Evolutionary conservation across 2,797 vertebrate species (phyloP).

Genomic region (Bovichtus diacanthus): DNA sequence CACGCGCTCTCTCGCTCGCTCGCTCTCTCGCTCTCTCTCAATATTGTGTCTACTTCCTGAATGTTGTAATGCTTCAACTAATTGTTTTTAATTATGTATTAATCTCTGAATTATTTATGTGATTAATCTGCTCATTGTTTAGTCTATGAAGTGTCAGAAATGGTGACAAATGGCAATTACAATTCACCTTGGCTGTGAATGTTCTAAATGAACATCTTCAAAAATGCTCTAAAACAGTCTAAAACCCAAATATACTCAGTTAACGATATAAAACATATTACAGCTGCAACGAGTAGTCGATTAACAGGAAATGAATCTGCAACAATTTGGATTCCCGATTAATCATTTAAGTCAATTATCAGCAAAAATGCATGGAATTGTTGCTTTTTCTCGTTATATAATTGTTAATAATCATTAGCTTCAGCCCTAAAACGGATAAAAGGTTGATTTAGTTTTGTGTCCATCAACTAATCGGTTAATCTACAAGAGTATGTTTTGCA

Average conservation of each 20-base stretch:
- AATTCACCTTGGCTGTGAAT: not conserved
- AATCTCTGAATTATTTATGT: not conserved
- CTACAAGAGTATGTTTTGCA: not conserved
- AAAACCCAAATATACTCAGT: not conserved
- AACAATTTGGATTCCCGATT: not conserved
- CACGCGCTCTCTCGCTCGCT: no score
- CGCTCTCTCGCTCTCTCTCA: no score
- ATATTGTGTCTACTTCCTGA: not conserved
- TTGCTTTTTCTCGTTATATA: not conserved
- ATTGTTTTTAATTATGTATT: not conserved
- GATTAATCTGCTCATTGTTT: not conserved
- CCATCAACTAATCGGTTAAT: slow-evolving; percentile 6
- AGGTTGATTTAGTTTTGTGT: not conserved
- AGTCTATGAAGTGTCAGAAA: not conserved
- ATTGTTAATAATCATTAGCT: no score
- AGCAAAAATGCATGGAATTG: not conserved
- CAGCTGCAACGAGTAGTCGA: not conserved
- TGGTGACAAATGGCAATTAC: not conserved
- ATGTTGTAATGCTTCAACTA: not conserved
- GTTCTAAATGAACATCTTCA: not conserved
- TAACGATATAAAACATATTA: not conserved
- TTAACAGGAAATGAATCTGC: not conserved
- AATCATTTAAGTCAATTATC: not conserved
- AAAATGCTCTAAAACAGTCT: no score
- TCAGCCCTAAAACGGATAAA: not conserved